Conservation (phyloP, 1,140 invertebrate genomes). For the Dendroctonus valens region DNA sequence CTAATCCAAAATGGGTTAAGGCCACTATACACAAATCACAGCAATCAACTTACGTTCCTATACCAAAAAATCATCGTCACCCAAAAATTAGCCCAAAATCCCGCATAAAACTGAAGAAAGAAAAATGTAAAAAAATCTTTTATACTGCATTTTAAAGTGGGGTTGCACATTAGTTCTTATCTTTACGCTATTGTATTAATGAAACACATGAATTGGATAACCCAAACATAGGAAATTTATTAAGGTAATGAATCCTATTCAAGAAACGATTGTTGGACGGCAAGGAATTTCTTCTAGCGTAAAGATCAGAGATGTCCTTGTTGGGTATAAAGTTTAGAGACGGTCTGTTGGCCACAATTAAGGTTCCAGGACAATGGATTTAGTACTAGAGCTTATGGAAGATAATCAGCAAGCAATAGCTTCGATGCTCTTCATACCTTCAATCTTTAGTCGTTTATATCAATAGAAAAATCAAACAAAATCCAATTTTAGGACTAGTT, state of each 20-base stretch:
- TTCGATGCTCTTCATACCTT: no score
- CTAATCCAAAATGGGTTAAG: no score
- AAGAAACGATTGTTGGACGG: slow-evolving; percentile 33
- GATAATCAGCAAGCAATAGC: no score
- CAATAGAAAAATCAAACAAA: no score
- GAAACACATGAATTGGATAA: slow-evolving; percentile 32
- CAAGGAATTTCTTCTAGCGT: slow-evolving; percentile 38
- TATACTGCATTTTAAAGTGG: slow-evolving; percentile 37
- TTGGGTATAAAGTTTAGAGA: slow-evolving; percentile 29
- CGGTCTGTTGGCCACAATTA: slow-evolving; percentile 40
- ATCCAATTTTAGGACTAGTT: no score
- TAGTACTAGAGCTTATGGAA: not conserved
- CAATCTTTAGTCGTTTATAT: no score
- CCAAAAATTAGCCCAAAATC: slow-evolving; percentile 14
- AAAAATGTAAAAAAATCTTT: slow-evolving; percentile 38
- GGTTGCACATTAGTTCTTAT: slow-evolving; percentile 32
- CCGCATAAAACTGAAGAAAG: slow-evolving; percentile 18
- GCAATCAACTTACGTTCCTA: slow-evolving; percentile 30
- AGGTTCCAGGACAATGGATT: slow-evolving; percentile 24
- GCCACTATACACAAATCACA: not conserved
- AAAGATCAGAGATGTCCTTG: slow-evolving; percentile 44
- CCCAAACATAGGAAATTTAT: slow-evolving; percentile 25
- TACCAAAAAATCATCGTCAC: slow-evolving; percentile 6
- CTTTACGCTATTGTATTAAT: slow-evolving; percentile 35
- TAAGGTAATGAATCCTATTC: slow-evolving; percentile 31